Percentiles rank a stretch among this genome's conserved stretches.
These are phyloP conservation scores for Lycaon pictus DNA, from an alignment of 2,113 vertebrate genomes.

Conservation along the genomic window DNA sequence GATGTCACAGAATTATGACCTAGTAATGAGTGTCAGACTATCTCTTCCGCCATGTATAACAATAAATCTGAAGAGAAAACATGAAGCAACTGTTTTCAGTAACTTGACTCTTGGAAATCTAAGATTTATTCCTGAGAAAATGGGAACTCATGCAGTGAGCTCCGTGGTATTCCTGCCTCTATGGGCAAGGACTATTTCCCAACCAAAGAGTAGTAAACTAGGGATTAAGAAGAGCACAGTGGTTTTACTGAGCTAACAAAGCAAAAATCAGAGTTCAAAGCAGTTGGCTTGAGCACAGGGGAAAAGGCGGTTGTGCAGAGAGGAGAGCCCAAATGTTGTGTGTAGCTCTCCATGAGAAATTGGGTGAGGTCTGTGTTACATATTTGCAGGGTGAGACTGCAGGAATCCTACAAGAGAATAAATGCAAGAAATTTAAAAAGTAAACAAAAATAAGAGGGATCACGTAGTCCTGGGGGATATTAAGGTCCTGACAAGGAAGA, in stretches of 20 bases:
- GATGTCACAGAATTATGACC: neutral
- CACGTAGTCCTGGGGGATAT: neutral
- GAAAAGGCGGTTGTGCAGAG: neutral
- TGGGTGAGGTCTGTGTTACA: accelerated
- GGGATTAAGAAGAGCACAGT: neutral
- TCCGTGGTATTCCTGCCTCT: neutral
- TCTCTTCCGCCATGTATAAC: neutral
- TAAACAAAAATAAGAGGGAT: neutral
- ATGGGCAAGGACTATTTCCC: neutral
- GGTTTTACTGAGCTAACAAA: neutral
- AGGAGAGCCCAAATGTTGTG: neutral
- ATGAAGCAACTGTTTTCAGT: neutral
- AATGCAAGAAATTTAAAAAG: neutral
- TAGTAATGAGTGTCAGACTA: neutral
- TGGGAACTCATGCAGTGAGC: neutral
- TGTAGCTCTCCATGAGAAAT: neutral
- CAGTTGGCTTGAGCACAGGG: neutral
- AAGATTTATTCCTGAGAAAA: neutral
- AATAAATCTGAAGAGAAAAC: neutral
- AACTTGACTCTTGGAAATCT: neutral
- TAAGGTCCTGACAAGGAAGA: neutral
- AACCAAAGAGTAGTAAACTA: neutral
- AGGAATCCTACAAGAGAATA: neutral
- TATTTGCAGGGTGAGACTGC: neutral
- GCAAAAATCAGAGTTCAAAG: neutral